A percentile compares a stretch with the other conserved stretches of the same genome.
Evolutionary conservation across 2,888 invertebrate genomes (phyloP).

Genomic region (Byasa hedistus): DNA sequence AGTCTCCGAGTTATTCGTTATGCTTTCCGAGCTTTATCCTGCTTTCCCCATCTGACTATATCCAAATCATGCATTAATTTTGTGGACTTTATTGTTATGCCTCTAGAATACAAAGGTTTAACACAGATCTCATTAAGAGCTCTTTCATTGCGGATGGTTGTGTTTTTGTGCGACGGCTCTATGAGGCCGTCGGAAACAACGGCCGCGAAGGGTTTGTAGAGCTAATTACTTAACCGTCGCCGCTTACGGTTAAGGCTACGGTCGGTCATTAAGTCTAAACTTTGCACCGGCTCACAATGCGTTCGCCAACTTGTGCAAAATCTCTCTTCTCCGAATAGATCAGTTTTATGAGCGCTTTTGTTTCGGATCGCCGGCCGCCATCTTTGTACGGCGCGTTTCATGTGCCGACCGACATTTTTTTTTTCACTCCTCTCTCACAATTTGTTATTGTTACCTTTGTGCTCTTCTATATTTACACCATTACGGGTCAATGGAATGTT

Average conservation of each 20-base stretch:
- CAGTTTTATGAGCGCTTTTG: constrained; percentile 64
- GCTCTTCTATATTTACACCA: no score
- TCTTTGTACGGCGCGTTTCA: constrained; percentile 47
- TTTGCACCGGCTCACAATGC: constrained; percentile 24
- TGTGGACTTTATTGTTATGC: no score
- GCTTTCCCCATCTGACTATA: no score
- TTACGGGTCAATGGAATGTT: no score
- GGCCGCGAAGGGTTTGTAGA: constrained; percentile 3
- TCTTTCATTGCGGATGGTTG: no score
- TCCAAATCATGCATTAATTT: no score
- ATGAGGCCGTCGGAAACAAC: not conserved
- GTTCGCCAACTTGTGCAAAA: constrained; percentile 58
- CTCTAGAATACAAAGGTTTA: no score
- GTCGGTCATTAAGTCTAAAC: constrained; percentile 27
- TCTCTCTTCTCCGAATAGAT: constrained; percentile 71
- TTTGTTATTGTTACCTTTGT: constrained; percentile 35
- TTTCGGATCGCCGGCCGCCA: constrained; percentile 46
- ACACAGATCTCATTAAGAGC: no score
- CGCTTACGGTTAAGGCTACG: constrained; percentile 8
- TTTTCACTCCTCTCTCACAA: constrained; percentile 37
- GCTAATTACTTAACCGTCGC: constrained; percentile 22
- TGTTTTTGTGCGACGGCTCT: no score
- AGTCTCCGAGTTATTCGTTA: no score
- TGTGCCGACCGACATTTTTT: constrained; percentile 45
- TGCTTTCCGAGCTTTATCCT: no score